phyloP scores from a whole-genome alignment of 2,113 vertebrate species.

The Chionis minor region DNA sequence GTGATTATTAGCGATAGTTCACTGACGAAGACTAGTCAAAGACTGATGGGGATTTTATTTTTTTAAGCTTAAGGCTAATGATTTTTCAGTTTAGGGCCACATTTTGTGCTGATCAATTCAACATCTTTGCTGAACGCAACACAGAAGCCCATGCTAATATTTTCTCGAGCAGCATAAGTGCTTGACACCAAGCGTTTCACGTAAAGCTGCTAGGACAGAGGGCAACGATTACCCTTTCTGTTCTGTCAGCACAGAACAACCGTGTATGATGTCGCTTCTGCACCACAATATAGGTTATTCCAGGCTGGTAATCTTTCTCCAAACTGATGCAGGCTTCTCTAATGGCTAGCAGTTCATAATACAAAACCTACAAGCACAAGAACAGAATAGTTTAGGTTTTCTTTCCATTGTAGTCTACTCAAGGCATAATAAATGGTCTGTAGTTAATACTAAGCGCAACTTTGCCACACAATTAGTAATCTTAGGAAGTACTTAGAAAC shows the following conservation, averaged over 20 bases:
- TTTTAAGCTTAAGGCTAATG: neutral
- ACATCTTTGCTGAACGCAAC: neutral
- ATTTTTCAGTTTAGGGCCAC: neutral
- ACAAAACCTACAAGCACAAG: constrained; percentile 85
- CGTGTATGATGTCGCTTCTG: constrained; percentile 99
- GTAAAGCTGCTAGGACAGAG: neutral
- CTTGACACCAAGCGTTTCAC: neutral
- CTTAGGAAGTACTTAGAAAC: neutral
- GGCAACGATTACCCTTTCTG: constrained; percentile 88
- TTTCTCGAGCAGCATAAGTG: neutral
- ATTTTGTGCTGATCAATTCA: neutral
- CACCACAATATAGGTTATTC: constrained; percentile 98
- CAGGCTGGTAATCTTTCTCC: constrained; percentile 99
- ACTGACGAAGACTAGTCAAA: neutral
- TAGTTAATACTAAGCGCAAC: neutral
- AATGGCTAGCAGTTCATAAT: constrained; percentile 97
- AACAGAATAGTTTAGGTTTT: neutral
- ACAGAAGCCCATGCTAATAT: neutral
- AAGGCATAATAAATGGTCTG: neutral
- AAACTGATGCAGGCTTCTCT: constrained; percentile 98
- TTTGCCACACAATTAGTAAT: neutral
- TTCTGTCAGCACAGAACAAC: constrained; percentile 96
- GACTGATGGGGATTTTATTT: neutral
- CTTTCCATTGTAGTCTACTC: neutral
- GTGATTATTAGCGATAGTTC: neutral